phyloP scores from a whole-genome alignment of 2,113 vertebrate genomes.

The Nycticorax nycticorax region DNA sequence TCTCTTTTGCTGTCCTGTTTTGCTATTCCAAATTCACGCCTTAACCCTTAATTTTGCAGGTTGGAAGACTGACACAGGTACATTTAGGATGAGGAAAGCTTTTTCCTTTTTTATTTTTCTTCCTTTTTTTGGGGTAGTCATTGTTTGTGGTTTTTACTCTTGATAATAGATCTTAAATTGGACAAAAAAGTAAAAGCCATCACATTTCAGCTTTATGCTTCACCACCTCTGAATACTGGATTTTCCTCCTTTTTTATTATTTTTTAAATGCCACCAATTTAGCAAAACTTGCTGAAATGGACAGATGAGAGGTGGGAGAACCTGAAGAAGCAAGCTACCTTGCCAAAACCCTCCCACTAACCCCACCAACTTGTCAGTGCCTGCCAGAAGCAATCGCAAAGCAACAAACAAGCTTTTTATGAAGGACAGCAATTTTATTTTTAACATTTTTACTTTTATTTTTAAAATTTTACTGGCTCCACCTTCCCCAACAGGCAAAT shows the following conservation, averaged over 20 bases:
- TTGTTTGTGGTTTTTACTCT: neutral
- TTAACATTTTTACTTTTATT: neutral
- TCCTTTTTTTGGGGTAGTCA: neutral
- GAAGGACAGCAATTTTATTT: neutral
- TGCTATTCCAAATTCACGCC: neutral
- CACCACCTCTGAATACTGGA: neutral
- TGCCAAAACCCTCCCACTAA: neutral
- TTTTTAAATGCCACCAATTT: neutral
- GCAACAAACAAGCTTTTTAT: neutral
- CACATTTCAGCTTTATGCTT: slow-evolving; percentile 20
- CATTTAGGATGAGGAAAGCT: neutral
- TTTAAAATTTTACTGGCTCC: neutral
- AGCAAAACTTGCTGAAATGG: slow-evolving; percentile 34
- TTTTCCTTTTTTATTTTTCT: neutral
- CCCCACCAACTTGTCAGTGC: neutral
- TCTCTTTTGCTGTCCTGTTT: neutral
- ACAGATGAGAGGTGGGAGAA: slow-evolving; percentile 33
- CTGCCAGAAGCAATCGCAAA: slow-evolving; percentile 10
- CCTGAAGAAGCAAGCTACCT: neutral
- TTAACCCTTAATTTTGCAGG: neutral
- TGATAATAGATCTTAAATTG: neutral
- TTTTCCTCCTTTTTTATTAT: neutral
- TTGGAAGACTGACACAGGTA: neutral
- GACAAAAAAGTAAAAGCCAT: neutral
- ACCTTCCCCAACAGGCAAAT: neutral